Evolutionary conservation across 2,113 vertebrate genomes (phyloP), one percentile per base, ranked within the genome.

Genomic region (Numenius arquata): DNA sequence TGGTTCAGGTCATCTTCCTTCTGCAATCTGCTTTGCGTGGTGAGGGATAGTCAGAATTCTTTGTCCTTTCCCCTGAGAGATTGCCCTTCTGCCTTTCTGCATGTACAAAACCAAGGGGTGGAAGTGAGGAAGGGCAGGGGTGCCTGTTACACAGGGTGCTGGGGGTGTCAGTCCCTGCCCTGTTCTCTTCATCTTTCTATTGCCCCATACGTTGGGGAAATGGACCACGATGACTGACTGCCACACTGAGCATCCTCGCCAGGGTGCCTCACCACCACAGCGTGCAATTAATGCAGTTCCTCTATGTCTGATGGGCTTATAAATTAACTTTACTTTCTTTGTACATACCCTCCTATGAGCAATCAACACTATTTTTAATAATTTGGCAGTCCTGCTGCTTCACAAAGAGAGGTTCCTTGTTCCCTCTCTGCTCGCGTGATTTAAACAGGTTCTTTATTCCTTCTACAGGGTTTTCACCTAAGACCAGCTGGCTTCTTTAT

Each of bases 1-100:
- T 89, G 73, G 84, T 95, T 94, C 81, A 96, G 93, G 92, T 95
- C 86, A 92, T 90, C 48, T 84, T 81, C 47, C 68, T 89, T 81
- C 89, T 92, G 52, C 41, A 85, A 0, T 81, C 41, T 19, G 17
- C n/a, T 65, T 61, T 78, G 8, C 1, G 0, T 61, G 34, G 14
- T 82, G 66, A 75, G 62, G 40, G 17, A 15, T 36, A 72, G 43
- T 81, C 9, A 23, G 65, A 89, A 52, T 80, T 90, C 30, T 55
- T 63, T 53, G 63, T 58, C 53, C 26, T 79, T 88, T 90, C 4
- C 23, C 32, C 22, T 8, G 27, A 36, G 58, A 72, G n/a, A 19
- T 6, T 65, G 27, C 55, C 56, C 18, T 50, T 78, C 32, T 65
- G 8, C n/a, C 40, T 81, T 86, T 66, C 67, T 56, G 25, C 36